Evolutionary conservation across 2,797 vertebrate genomes (phyloP), one percentile per base, ranked within the genome.

Genomic region (Rhinoraja longicauda): DNA sequence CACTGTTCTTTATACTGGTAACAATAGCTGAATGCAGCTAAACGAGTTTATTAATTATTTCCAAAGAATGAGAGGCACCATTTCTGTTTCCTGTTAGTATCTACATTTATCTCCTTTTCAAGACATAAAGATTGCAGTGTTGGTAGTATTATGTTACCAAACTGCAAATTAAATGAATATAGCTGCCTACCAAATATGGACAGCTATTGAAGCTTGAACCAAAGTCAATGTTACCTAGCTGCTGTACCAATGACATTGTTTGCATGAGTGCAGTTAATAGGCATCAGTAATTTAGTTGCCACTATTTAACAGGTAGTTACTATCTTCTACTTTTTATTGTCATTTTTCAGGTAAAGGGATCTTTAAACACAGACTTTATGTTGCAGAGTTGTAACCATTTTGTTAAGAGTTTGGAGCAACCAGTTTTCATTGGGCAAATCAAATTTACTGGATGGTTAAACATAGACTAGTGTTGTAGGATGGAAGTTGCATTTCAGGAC

Each of bases 171-270:
- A 92, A 92, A 92, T 92, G 70, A 92, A 92, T 92, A 92, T 93
- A 94, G 93, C 93, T 93, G 94, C 94, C 95, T 95, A 75, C 90
- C 90, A 92, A 92, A 92, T 92, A 92, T 92, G 90, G 95, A 96
- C 96, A 97, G 98, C 98, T 97, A 98, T 98, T 98, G 98, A 98
- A 99, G 99, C 99, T 99, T 98, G 97, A 99, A 99, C 98, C 99
- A 99, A 99, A 99, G 98, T 98, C 97, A 97, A 98, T 98, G 98
- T 97, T 98, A 98, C 97, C 97, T 97, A 97, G 98, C 97, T 98
- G 98, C 98, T 98, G 98, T 99, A 98, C 98, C 98, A 97, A 97
- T 97, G 96, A 95, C 96, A 96, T 95, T 95, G 96, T 96, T 96
- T 96, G 94, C 96, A 93, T 96, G 96, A 96, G 96, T 96, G 97